A percentile compares a stretch with the other conserved stretches of the same genome.
These are phyloP conservation scores for Laothoe populi DNA, from an alignment of 2,888 invertebrate genomes.

Conservation along the genomic window DNA sequence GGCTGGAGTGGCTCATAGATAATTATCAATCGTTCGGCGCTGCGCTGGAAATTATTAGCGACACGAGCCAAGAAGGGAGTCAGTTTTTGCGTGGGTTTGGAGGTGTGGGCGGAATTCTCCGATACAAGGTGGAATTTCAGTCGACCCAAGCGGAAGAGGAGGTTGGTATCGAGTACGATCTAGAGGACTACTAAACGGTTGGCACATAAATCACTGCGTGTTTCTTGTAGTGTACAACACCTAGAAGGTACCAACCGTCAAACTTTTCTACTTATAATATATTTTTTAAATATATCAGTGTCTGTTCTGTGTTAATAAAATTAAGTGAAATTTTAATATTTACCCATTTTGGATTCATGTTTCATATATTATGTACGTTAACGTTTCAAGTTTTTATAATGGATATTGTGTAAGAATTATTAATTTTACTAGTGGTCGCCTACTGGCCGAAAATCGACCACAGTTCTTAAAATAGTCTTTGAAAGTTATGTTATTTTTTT, in stretches of 20 bases:
- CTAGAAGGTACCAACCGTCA: neutral
- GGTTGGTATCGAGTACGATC: constrained; percentile 91
- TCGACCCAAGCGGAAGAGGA: constrained; percentile 96
- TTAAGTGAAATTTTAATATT: no score
- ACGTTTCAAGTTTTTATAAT: no score
- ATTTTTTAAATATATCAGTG: no score
- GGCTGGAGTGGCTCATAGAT: constrained; percentile 99
- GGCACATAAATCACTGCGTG: constrained; percentile 26
- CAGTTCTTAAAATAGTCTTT: no score
- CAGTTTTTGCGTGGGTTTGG: constrained; percentile 99
- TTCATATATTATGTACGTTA: no score
- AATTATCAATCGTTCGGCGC: constrained; percentile 99
- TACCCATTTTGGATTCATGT: no score
- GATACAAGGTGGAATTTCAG: constrained; percentile 99
- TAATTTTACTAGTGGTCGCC: no score
- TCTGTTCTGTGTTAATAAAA: no score
- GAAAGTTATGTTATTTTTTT: no score
- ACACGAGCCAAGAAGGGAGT: constrained; percentile 99
- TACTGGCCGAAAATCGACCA: no score
- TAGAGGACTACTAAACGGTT: constrained; percentile 93
- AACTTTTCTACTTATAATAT: neutral
- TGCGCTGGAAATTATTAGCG: constrained; percentile 99
- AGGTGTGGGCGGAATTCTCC: constrained; percentile 99
- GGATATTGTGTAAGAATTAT: no score
- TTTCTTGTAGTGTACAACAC: neutral